A percentile compares a stretch with the other conserved stretches of the same genome.
Conservation (phyloP, 2,888 invertebrate genomes). For the Tenthredo amoena region DNA sequence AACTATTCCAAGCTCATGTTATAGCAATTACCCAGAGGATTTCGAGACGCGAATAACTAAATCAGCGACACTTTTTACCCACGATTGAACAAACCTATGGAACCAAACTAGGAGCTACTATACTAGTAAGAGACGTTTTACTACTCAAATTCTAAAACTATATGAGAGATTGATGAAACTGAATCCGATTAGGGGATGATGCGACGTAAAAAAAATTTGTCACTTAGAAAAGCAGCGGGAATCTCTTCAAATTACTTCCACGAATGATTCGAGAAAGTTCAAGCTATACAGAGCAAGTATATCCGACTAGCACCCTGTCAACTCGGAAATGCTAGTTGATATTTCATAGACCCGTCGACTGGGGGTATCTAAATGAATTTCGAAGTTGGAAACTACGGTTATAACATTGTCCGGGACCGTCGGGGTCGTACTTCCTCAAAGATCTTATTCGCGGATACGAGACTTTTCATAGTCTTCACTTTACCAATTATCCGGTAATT, state of each 20-base stretch:
- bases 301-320: neutral
- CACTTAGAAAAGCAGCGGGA: neutral
- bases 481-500: neutral
- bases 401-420: neutral
- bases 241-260: neutral
- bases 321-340: neutral
- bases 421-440: neutral
- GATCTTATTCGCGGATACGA: neutral
- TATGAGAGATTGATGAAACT: neutral
- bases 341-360: neutral
- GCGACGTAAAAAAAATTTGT: neutral
- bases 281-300: neutral
- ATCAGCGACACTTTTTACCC: neutral
- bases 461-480: conserved; percentile 5
- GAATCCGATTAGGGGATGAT: neutral
- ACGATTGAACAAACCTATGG: neutral
- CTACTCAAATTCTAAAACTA: neutral
- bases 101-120: no score
- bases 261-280: neutral
- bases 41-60: neutral
- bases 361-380: neutral
- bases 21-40: conserved; percentile 28
- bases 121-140: neutral
- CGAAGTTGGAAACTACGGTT: neutral
- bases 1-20: conserved; percentile 36